These are phyloP conservation scores for Parazoanthus swiftii DNA, from an alignment of 92 coral and sea anemone genomes.

Conservation along the genomic window DNA sequence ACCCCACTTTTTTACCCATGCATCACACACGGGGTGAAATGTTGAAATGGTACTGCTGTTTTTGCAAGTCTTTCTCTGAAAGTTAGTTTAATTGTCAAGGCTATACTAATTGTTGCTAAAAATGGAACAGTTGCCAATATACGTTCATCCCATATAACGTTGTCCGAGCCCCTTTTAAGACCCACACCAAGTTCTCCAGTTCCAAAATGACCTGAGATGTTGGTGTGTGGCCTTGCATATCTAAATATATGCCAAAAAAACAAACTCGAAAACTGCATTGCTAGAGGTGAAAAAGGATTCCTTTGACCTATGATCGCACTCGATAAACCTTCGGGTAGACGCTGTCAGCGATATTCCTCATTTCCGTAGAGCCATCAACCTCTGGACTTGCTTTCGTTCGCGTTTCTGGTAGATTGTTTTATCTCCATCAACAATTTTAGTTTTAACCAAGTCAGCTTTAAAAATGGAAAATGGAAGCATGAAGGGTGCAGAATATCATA, in stretches of 20 bases:
- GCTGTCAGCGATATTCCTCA: background rate
- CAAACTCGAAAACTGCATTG: background rate
- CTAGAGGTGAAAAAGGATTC: slow-evolving; percentile 3
- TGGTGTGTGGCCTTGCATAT: background rate
- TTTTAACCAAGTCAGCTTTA: too few relatives aligned
- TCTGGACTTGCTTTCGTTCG: background rate
- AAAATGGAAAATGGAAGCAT: background rate
- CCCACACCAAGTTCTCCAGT: background rate
- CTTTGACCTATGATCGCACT: slow-evolving; percentile 37
- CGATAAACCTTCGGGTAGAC: slow-evolving; percentile 43
- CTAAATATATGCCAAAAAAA: background rate
- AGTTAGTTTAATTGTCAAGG: background rate
- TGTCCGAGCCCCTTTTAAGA: too few relatives aligned
- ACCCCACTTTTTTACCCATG: background rate
- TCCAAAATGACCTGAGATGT: background rate
- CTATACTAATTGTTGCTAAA: background rate
- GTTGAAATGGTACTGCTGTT: background rate
- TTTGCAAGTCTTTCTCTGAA: background rate
- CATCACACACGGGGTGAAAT: too few relatives aligned
- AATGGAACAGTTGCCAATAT: background rate
- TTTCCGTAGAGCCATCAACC: slow-evolving; percentile 16
- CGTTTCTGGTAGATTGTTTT: background rate
- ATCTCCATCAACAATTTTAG: background rate
- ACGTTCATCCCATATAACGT: background rate
- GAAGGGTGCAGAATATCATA: background rate